A percentile compares a stretch with the other conserved stretches of the same genome.
Evolutionary conservation across 2,888 invertebrate genomes (phyloP).

Genomic region (Dynastes tityus): DNA sequence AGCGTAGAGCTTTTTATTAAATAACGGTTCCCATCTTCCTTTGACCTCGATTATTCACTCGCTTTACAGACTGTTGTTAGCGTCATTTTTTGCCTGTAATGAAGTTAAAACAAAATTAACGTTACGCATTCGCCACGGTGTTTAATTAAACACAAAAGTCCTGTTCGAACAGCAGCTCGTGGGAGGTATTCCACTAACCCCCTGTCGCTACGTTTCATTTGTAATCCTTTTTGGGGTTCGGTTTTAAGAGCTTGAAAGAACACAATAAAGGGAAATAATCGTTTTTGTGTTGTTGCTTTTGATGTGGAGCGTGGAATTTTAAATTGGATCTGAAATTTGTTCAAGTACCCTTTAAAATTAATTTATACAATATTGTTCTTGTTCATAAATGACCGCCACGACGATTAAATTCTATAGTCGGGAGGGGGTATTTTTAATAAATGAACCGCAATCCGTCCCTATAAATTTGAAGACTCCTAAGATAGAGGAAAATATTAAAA

Average conservation of each 20-base stretch:
- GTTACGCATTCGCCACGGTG: conserved; percentile 16
- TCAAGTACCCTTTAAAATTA: neutral
- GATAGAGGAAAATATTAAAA: too few species aligned
- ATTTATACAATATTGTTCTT: too few species aligned
- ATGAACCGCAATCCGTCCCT: too few species aligned
- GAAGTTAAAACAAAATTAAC: conserved; percentile 29
- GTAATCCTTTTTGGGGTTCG: too few species aligned
- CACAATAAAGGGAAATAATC: conserved; percentile 4
- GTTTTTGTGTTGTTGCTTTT: conserved; percentile 5
- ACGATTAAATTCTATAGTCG: too few species aligned
- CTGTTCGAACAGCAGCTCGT: too few species aligned
- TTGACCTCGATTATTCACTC: conserved; percentile 3
- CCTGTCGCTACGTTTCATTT: neutral
- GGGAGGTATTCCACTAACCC: neutral
- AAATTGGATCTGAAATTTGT: conserved; percentile 17
- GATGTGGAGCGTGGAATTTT: conserved; percentile 2
- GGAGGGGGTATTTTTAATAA: too few species aligned
- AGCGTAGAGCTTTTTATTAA: conserved; percentile 11
- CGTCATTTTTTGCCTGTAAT: conserved; percentile 20
- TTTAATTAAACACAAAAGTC: conserved; percentile 19
- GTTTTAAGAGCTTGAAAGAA: conserved; percentile 2
- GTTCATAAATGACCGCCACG: neutral
- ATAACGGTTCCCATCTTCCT: conserved; percentile 5
- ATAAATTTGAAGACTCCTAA: too few species aligned
- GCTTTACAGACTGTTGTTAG: neutral